Base-by-base conservation (phyloP, 2,888 invertebrate genomes). In the Agonopterix arenella region DNA sequence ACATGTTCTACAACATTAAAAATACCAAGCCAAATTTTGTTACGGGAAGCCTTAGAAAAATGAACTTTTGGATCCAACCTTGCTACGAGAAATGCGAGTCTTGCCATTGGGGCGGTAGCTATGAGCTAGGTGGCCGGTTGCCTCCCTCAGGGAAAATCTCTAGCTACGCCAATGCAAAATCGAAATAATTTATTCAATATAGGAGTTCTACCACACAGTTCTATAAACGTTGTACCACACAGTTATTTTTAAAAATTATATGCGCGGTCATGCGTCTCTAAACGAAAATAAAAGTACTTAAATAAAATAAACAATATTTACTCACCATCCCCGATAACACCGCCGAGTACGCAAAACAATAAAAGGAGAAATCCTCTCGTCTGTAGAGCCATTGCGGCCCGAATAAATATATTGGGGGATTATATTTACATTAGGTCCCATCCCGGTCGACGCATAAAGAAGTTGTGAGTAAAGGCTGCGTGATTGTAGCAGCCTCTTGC, bases 341-440 rank as follows among this genome's bases (percentile, higher is more conserved):
- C 64, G 63, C 57, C 60, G 70, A 84, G 66, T 62, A 74, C 64
- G 72, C 70, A 80, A 69, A 84, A 76, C 67, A 84, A 80, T 73
- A 84, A 65, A 65, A 85, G 68, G 58, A 82, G 66, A 56, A 73
- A 62, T 64, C 65, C 74, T 69, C 71, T 81, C 67, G 73, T 73
- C 62, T 76, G 73, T 71, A 75, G 76, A 80, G 84, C 80, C 89
- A 89, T 89, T 70, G 69, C 74, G 78, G 76, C 74, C 76, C 73
- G 57, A 73, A 68, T 71, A 81, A 78, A 79, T 80, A 73, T 68
- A 65, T 71, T 64, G 66, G 62, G 60, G 63, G 66, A 67, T 69
- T 62, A 67, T 78, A 61, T 79, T 76, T 76, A 68, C 70, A 76
- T 71, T 70, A 57, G 73, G 68, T 76, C 82, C 88, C 88, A 88